A percentile compares a stretch with the other conserved stretches of the same genome.
Conservation (phyloP, 2,113 vertebrate genomes). For the Tragelaphus buxtoni region DNA sequence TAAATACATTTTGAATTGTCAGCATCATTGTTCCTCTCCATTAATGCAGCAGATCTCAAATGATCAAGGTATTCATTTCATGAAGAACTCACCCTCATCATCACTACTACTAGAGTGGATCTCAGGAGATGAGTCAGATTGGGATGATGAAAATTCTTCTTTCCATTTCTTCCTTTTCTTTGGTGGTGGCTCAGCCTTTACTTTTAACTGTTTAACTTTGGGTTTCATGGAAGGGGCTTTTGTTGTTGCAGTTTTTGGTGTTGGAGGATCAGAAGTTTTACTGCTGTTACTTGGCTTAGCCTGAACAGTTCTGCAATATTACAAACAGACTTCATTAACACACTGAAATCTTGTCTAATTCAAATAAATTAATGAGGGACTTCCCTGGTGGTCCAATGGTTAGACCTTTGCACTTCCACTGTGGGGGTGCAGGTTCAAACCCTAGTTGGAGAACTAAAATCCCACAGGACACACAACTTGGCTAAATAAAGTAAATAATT, state of each 20-base stretch:
- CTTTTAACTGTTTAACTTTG: slow-evolving; percentile 91
- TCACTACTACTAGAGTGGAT: slow-evolving; percentile 82
- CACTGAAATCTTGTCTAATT: slow-evolving; percentile 1
- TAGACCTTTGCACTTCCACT: background rate
- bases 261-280: slow-evolving; percentile 79
- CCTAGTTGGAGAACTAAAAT: background rate
- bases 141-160: slow-evolving; percentile 90
- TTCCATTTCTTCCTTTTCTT: slow-evolving; percentile 99
- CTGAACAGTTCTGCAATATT: slow-evolving; percentile 78
- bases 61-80: background rate
- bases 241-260: slow-evolving; percentile 82
- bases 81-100: slow-evolving; percentile 85
- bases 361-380: background rate
- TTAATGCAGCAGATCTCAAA: background rate
- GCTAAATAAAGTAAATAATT: background rate
- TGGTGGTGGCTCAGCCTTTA: slow-evolving; percentile 94
- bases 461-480: background rate
- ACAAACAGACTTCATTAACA: slow-evolving; percentile 49
- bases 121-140: slow-evolving; percentile 90
- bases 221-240: slow-evolving; percentile 86
- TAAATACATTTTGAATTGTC: background rate
- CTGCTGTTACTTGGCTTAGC: slow-evolving; percentile 77
- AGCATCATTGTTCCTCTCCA: background rate
- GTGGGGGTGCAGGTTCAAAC: background rate
- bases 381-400: background rate